Base-by-base conservation (phyloP, 2,888 invertebrate genomes). In the Chalcosyrphus nemorum region DNA sequence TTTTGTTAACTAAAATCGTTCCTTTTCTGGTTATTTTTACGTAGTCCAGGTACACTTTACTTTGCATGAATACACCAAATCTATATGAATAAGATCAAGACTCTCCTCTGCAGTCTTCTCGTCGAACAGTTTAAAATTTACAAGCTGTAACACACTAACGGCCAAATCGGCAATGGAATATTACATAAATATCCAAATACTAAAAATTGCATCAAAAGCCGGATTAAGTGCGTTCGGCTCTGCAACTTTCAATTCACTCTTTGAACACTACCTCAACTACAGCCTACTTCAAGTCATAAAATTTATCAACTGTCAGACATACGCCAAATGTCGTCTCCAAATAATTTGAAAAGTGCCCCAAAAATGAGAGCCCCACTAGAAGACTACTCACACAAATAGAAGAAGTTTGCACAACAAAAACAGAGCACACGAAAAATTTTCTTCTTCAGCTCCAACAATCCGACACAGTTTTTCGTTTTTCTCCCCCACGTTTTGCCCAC, bases 381-480 rank as follows among this genome's bases (percentile, higher is more conserved):
- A 3, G 2, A 6, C 57, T 35, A n/a, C n/a, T n/a, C n/a, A n/a
- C n/a, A n/a, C 66, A 66, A 65, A 66, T 54, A 72, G 61, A 72
- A 59, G 41, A 59, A 57, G 68, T 78, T 68, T 68, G 57, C 72
- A 74, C 65, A 82, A 82, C 82, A 78, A 82, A 77, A 78, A 78
- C 78, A 82, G 41, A 78, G 29, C 41, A 71, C 41, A 72, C 61
- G n/a, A n/a, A 52, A 32, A 52, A 43, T 68, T 68, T 56, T 45
- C 54, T 41, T 56, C 38, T 54, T 47, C 63, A n/a, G 45, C 45
- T 66, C 15, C 59, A 59, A 56, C 54, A 68, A 61, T 82, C 66
- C 57, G 65, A 38, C 38, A 54, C 38, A 41, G 59, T 77, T 76
- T 77, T 81, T 72, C 72, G 38, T 72, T 77, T 66, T 50, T 63